Evolutionary conservation across 2,113 vertebrate genomes (phyloP), one percentile per base, ranked within the genome.

Genomic region (Rhinogobius similis): DNA sequence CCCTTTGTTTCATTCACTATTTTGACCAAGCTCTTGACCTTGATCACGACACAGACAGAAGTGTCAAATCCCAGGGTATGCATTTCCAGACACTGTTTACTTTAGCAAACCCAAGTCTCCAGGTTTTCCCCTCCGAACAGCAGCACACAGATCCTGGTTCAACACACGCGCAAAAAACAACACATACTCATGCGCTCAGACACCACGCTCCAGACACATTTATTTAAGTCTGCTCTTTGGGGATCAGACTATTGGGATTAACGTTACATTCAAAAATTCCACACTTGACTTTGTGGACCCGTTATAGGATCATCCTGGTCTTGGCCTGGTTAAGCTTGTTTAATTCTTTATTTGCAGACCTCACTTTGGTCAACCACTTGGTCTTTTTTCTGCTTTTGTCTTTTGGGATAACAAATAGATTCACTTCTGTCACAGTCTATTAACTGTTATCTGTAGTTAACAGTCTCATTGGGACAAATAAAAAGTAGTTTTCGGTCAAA

Each of bases 41-140:
- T 58, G 4, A 14, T 29, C 14, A 36, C 18, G 8, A 32, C 58
- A 10, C 36, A 27, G 11, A 58, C 74, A 76, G 77, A 75, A 67
- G 36, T 23, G 77, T 70, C 50, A 53, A 82, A 83, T 81, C 73
- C 65, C 77, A 86, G 52, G 1, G 23, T 26, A 16, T 26, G 12
- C 11, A 55, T 26, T 26, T 55, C 11, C 11, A 55, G 85, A 85
- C 84, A 59, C 27, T 83, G 83, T 88, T 82, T 90, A 63, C 70
- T 87, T 82, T 88, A 56, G 46, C 70, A 72, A 23, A 69, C 83
- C 68, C 58, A 75, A 3, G 9, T 53, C 38, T 14, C 52, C 64
- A 48, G 62, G 56, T n/a, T 72, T 76, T 70, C 62, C 56, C 24
- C 38, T 32, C 50, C n/a, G 53, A 21, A 46, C 23, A 55, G 52